phyloP scores from a whole-genome alignment of 2,113 vertebrate genomes.

The Pipra filicauda region DNA sequence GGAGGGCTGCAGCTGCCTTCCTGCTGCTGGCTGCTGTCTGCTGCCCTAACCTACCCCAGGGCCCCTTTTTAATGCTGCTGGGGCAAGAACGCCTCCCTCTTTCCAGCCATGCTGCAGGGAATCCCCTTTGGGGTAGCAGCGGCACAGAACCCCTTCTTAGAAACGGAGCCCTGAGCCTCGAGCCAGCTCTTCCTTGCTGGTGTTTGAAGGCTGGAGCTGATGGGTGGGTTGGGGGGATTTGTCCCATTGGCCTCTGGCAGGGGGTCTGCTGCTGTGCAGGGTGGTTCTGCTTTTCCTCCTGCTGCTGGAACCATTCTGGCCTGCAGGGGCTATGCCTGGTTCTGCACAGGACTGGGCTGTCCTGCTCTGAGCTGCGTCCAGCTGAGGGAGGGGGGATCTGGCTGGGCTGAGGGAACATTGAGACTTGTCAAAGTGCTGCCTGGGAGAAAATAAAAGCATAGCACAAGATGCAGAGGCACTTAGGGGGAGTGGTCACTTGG shows the following conservation, averaged over 20 bases:
- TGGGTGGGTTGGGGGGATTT: not conserved
- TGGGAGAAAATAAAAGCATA: conserved; percentile 38
- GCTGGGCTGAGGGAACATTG: not conserved
- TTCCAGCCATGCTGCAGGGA: fast-evolving
- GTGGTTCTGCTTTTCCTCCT: not conserved
- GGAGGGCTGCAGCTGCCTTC: not conserved
- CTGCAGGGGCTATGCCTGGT: not conserved
- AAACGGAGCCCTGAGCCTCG: not conserved
- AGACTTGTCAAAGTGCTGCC: not conserved
- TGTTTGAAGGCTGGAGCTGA: not conserved
- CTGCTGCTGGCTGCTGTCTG: not conserved
- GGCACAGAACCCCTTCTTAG: not conserved
- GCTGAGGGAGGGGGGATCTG: not conserved
- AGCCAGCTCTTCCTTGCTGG: not conserved
- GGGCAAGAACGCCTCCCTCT: not conserved
- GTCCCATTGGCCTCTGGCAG: not conserved
- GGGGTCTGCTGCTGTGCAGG: not conserved
- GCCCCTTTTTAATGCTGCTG: not conserved
- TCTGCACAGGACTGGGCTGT: not conserved
- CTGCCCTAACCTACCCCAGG: not conserved
- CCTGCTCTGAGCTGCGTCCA: fast-evolving
- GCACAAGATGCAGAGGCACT: not conserved
- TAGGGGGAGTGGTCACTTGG: not conserved
- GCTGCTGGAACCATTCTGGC: not conserved
- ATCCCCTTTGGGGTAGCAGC: not conserved